Conservation (phyloP, 1,140 invertebrate species). For the Drosophila malerkotliana region DNA sequence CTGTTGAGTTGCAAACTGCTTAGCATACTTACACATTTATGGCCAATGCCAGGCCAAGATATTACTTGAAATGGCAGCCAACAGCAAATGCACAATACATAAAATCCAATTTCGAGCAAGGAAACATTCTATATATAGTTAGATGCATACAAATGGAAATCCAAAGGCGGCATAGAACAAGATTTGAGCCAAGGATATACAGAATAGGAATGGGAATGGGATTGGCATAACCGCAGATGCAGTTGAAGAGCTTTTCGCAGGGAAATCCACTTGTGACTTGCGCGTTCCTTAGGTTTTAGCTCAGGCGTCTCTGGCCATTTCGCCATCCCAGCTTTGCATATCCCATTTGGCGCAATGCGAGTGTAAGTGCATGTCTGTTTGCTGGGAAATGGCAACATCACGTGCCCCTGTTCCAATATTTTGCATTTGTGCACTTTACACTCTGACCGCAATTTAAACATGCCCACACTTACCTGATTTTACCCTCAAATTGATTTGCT, state of each 20-base stretch:
- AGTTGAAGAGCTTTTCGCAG: conserved; percentile 52
- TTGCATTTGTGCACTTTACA: conserved; percentile 4
- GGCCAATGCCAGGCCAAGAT: conserved; percentile 35
- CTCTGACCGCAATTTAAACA: conserved; percentile 6
- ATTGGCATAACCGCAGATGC: conserved; percentile 42
- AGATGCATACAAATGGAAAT: conserved; percentile 30
- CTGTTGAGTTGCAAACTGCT: conserved; percentile 20
- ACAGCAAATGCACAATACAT: conserved; percentile 45
- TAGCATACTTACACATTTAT: conserved; percentile 48
- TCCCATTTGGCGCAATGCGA: conserved; percentile 23
- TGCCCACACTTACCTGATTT: conserved; percentile 1
- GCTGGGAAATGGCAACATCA: conserved; percentile 30
- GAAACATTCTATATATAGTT: conserved; percentile 4
- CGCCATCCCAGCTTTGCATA: conserved; percentile 45
- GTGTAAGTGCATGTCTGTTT: conserved; percentile 20
- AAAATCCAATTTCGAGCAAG: conserved; percentile 62
- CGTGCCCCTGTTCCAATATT: conserved; percentile 32
- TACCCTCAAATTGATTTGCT: conserved; percentile 53
- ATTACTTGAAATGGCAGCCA: conserved; percentile 24
- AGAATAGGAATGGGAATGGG: background rate
- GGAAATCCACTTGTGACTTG: conserved; percentile 72
- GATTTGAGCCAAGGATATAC: conserved; percentile 2
- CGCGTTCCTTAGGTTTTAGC: conserved; percentile 37
- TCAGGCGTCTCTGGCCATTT: conserved; percentile 25
- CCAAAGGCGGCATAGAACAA: conserved; percentile 15